Conservation (phyloP, 2,888 invertebrate genomes). For the Diarsia dahlii region DNA sequence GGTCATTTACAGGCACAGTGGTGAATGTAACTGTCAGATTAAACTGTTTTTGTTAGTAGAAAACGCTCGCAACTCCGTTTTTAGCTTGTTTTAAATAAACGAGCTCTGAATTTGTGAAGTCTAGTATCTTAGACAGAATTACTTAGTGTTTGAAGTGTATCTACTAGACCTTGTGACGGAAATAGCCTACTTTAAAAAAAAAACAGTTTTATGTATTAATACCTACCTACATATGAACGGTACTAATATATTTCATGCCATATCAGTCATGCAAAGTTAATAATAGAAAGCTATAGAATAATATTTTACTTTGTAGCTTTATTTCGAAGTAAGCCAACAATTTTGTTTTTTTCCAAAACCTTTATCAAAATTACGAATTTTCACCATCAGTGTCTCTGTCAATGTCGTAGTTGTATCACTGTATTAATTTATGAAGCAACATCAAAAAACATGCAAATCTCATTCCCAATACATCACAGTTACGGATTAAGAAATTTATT, state of each 20-base stretch:
- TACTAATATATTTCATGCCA: too few relatives aligned
- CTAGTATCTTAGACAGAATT: background rate
- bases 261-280: too few relatives aligned
- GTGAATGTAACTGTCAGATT: constrained; percentile 18
- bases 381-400: background rate
- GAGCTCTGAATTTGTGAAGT: background rate
- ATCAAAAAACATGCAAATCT: background rate
- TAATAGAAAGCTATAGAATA: too few relatives aligned
- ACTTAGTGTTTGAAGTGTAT: background rate
- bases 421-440: too few relatives aligned
- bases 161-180: background rate
- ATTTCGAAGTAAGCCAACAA: background rate
- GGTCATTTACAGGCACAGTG: constrained; percentile 13
- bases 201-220: too few relatives aligned
- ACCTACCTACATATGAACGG: too few relatives aligned
- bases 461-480: background rate
- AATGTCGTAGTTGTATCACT: background rate
- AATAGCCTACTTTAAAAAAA: background rate
- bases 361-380: background rate
- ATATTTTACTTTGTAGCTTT: background rate
- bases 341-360: background rate
- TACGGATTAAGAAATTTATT: too few relatives aligned
- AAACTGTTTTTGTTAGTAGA: constrained; percentile 6
- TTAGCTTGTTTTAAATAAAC: background rate
- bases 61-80: background rate